phyloP scores from a whole-genome alignment of 2,797 vertebrate species.

The Falco concolor region DNA sequence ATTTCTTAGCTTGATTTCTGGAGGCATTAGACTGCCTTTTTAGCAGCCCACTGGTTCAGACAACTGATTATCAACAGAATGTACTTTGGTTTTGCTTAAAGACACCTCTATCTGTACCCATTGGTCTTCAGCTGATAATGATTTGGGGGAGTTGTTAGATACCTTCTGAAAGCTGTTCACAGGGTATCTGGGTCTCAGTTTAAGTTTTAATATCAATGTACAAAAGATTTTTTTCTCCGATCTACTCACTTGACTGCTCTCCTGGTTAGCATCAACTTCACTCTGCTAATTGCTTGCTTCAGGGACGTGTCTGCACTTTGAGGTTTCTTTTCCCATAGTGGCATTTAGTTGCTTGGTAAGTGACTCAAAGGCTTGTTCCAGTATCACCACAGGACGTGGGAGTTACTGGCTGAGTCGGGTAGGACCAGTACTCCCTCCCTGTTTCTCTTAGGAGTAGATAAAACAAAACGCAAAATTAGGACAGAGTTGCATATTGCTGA shows the following conservation, averaged over 20 bases:
- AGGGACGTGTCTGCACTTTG: conserved; percentile 22
- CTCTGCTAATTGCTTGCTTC: conserved; percentile 17
- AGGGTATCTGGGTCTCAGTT: not conserved
- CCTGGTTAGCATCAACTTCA: not conserved
- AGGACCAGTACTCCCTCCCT: not conserved
- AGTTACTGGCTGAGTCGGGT: not conserved
- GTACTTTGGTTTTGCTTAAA: not conserved
- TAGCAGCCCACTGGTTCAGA: not conserved
- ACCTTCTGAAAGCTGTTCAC: not conserved
- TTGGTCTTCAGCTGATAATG: not conserved
- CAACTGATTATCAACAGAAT: not conserved
- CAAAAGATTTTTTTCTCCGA: not conserved
- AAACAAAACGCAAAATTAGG: not conserved
- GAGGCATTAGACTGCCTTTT: not conserved
- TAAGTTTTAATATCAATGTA: not conserved
- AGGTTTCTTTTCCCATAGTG: conserved; percentile 20
- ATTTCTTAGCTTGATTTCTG: not conserved
- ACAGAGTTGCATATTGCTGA: not conserved
- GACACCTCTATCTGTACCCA: not conserved
- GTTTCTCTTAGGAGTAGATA: not conserved
- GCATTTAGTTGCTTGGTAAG: not conserved
- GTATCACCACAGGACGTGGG: not conserved
- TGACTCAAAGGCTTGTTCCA: not conserved
- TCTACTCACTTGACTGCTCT: not conserved
- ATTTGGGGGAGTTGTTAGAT: not conserved